A percentile compares a stretch with the other conserved stretches of the same genome.
These are phyloP conservation scores for Saguinus imperator DNA, from an alignment of 2,113 vertebrate genomes.

Conservation along the genomic window DNA sequence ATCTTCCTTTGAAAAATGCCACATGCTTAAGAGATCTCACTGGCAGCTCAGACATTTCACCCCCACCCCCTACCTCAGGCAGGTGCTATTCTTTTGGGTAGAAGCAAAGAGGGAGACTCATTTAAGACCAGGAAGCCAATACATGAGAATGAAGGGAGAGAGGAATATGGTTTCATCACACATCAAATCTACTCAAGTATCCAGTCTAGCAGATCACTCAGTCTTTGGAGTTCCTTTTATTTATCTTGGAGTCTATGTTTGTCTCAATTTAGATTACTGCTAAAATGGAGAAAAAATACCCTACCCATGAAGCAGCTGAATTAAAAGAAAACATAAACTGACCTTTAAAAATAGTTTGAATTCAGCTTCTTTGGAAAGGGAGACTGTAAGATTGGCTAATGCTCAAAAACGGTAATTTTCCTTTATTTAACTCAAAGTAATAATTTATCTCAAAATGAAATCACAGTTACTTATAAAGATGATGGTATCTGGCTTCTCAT, in stretches of 20 bases:
- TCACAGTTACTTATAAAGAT: conserved; percentile 78
- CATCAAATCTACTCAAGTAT: not conserved
- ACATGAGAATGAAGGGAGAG: not conserved
- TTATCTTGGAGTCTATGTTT: not conserved
- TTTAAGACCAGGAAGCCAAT: not conserved
- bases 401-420: conserved; percentile 42
- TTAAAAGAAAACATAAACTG: conserved; percentile 54
- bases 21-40: not conserved
- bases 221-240: not conserved
- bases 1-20: not conserved
- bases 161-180: not conserved
- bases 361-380: conserved; percentile 38
- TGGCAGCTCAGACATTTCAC: not conserved
- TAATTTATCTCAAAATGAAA: conserved; percentile 66
- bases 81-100: not conserved
- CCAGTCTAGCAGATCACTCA: not conserved
- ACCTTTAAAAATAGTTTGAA: conserved; percentile 63
- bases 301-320: not conserved
- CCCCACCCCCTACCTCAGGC: not conserved
- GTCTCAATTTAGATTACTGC: not conserved
- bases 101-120: not conserved
- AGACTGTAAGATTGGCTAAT: conserved; percentile 35
- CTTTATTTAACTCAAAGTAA: conserved; percentile 35
- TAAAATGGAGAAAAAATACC: not conserved
- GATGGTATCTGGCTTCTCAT: conserved; percentile 70